Evolutionary conservation across 2,113 vertebrate species (phyloP).

Genomic region (Tautogolabrus adspersus): DNA sequence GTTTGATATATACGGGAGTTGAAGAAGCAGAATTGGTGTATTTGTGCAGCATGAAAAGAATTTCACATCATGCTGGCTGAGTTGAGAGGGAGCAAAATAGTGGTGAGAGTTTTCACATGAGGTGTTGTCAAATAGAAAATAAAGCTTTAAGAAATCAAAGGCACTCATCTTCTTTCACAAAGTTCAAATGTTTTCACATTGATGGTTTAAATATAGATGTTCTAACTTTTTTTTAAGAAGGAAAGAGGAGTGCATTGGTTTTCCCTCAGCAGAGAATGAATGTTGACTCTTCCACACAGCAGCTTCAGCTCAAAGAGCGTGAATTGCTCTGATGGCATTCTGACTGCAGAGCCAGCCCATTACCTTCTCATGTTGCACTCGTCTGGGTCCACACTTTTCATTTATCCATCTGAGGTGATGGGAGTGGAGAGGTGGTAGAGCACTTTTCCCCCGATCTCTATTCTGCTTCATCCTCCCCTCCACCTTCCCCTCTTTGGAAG

Average conservation of each 20-base stretch:
- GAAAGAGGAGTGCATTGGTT: constrained; percentile 20
- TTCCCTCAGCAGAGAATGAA: constrained; percentile 25
- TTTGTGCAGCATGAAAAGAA: constrained; percentile 42
- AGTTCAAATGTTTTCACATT: constrained; percentile 33
- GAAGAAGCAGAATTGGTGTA: constrained; percentile 23
- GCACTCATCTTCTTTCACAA: constrained; percentile 16
- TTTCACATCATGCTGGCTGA: not conserved
- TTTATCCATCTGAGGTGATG: constrained; percentile 48
- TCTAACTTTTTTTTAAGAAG: constrained; percentile 12
- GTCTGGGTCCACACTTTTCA: constrained; percentile 50
- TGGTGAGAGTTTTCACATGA: constrained; percentile 24
- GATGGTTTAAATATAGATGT: constrained; percentile 41
- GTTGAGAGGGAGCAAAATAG: constrained; percentile 19
- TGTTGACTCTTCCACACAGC: constrained; percentile 38
- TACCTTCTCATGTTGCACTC: constrained; percentile 50
- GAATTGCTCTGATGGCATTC: constrained; percentile 40
- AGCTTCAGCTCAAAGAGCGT: constrained; percentile 18
- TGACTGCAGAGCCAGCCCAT: constrained; percentile 49
- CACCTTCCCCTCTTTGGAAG: constrained; percentile 17
- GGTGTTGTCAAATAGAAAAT: constrained; percentile 39
- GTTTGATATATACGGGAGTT: constrained; percentile 27
- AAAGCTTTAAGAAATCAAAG: constrained; percentile 45
- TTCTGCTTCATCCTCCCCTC: constrained; percentile 27
- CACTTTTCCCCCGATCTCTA: constrained; percentile 15
- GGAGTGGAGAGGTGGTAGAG: constrained; percentile 3